These are phyloP conservation scores for Catamblyrhynchus diadema DNA, from an alignment of 2,797 vertebrate genomes.

Conservation along the genomic window DNA sequence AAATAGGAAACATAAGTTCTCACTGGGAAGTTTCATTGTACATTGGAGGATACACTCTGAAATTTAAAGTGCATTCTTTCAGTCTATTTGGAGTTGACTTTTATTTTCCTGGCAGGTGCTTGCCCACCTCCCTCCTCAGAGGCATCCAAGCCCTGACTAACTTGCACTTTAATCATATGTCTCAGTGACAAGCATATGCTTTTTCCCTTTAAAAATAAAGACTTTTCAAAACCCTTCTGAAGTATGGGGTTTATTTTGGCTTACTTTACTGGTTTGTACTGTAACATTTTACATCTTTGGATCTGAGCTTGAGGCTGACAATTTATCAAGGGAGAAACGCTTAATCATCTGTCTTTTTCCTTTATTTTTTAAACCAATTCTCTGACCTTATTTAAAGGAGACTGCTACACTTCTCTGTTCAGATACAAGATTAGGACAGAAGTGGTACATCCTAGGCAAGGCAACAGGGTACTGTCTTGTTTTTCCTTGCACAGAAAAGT, in stretches of 20 bases:
- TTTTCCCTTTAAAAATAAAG: conserved; percentile 26
- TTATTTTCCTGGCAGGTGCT: conserved; percentile 68
- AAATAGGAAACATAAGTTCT: conserved; percentile 70
- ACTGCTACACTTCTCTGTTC: background rate
- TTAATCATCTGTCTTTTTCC: conserved; percentile 27
- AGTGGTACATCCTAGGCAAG: background rate
- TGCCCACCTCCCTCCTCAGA: conserved; percentile 58
- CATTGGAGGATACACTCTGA: conserved; percentile 47
- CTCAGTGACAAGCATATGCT: conserved; percentile 18
- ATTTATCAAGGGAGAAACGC: conserved; percentile 16
- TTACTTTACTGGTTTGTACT: background rate
- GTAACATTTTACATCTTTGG: conserved; percentile 48
- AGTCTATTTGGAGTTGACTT: conserved; percentile 59
- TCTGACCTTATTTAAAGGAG: conserved; percentile 25
- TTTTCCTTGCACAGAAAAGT: background rate
- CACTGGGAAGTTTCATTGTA: conserved; percentile 40
- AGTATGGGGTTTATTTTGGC: conserved; percentile 13
- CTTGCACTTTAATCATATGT: conserved; percentile 61
- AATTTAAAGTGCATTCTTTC: conserved; percentile 55
- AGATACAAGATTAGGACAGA: background rate
- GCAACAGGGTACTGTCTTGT: background rate
- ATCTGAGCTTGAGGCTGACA: conserved; percentile 6
- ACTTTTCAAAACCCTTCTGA: conserved; percentile 17
- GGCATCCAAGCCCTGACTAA: conserved; percentile 65
- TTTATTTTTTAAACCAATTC: conserved; percentile 13